Percentiles rank a stretch among this genome's conserved stretches.
Conservation (phyloP, 2,888 invertebrate genomes). For the Clunio marinus region DNA sequence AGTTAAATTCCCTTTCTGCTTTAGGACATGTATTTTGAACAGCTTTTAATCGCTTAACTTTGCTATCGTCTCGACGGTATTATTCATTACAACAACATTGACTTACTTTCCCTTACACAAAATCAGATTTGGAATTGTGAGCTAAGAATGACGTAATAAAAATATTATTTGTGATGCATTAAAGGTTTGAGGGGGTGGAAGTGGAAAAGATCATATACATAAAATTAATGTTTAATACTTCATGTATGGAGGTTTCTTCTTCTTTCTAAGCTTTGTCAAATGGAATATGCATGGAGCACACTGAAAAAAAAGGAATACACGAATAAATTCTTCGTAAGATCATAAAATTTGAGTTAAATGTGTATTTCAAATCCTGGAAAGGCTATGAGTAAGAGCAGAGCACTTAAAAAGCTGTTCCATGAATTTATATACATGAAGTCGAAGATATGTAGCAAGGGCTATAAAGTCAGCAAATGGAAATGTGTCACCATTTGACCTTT, state of each 20-base stretch:
- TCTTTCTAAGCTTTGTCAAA: background rate
- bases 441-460: background rate
- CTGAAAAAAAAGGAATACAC: background rate
- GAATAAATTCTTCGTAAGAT: background rate
- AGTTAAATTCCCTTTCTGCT: too few relatives aligned
- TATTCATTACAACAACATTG: too few relatives aligned
- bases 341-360: slow-evolving; percentile 10
- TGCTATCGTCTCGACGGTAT: too few relatives aligned
- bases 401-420: slow-evolving; percentile 11
- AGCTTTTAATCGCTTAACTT: too few relatives aligned
- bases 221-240: slow-evolving; percentile 27
- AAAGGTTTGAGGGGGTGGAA: background rate
- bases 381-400: background rate
- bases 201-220: slow-evolving; percentile 14
- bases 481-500: slow-evolving; percentile 20
- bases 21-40: too few relatives aligned
- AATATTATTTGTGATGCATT: slow-evolving; percentile 10
- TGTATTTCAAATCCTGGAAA: slow-evolving; percentile 11
- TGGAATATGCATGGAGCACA: background rate
- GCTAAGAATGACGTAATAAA: background rate
- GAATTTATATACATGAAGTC: background rate
- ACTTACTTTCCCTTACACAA: too few relatives aligned
- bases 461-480: slow-evolving; percentile 19
- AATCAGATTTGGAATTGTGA: background rate
- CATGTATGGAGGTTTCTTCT: background rate